Evolutionary conservation across 2,888 invertebrate genomes (phyloP), one percentile per base, ranked within the genome.

Genomic region (Noctua janthina): DNA sequence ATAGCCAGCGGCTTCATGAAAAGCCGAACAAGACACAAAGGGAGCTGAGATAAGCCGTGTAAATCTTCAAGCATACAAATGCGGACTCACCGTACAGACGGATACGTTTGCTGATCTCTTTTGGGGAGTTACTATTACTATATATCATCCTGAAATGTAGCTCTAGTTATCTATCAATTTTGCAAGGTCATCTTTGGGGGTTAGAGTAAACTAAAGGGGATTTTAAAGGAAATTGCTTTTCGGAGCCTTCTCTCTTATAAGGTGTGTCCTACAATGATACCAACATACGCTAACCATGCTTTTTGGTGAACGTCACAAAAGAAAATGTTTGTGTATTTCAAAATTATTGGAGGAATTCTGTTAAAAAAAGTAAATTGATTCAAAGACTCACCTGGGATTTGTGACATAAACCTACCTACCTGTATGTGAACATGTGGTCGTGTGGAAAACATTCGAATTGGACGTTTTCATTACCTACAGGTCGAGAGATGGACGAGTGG

Each of bases 1-100:
- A 88, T 88, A 90, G 90, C 87, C 86, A 86, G 79, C 81, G 89
- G 90, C 88, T 90, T 87, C 85, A 79, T 84, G 81, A 74, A 90
- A 92, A 92, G 90, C 91, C 90, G 92, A 93, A 92, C 93, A 92
- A 92, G 91, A 91, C 91, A 92, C 93, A 94, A 93, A 93, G 90
- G 91, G 90, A 90, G 85, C 87, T 88, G 78, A 89, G 92, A 93
- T 93, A 93, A 93, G 93, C 92, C 92, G 90, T 92, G 92, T 91
- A 92, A 93, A 94, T 93, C 94, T 93, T 90, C 85, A 87, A 90
- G 92, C 92, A 93, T 92, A 94, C 94, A 93, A 93, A 93, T 92
- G 91, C 87, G 89, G 87, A 90, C 90, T 92, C 90, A 82, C 83
- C 83, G 88, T 83, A 88, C 86, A 87, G 86, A 87, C 84, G 87